These are phyloP conservation scores for Dipus sagitta DNA, from an alignment of 2,797 vertebrate genomes.

Conservation along the genomic window DNA sequence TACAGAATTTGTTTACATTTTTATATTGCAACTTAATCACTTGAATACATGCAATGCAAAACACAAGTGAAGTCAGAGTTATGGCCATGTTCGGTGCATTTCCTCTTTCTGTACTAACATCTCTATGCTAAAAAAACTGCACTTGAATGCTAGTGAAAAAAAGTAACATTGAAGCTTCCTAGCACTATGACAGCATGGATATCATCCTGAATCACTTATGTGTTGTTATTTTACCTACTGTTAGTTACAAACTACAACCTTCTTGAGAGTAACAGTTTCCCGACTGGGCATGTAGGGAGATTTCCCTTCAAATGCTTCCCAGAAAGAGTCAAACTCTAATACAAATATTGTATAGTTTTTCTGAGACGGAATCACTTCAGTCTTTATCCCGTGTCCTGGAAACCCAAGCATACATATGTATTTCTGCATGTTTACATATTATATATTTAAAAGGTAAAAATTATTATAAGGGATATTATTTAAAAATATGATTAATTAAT, in stretches of 20 bases:
- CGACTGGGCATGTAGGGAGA: background rate
- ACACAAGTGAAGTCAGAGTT: constrained; percentile 43
- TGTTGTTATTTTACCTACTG: constrained; percentile 53
- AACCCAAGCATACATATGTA: background rate
- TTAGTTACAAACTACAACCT: constrained; percentile 43
- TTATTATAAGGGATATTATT: too few species aligned
- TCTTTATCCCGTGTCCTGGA: background rate
- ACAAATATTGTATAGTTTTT: background rate
- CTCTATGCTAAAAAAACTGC: constrained; percentile 47
- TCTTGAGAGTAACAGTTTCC: background rate
- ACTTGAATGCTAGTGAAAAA: constrained; percentile 20
- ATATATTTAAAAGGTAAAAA: too few species aligned
- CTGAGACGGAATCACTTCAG: constrained; percentile 3
- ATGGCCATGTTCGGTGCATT: constrained; percentile 41
- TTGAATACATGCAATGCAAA: constrained; percentile 31
- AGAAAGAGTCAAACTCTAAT: background rate
- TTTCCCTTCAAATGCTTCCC: background rate
- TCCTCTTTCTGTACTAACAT: constrained; percentile 16
- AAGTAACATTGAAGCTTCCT: background rate
- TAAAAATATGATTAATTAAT: too few species aligned
- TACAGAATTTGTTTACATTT: background rate
- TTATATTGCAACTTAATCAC: constrained; percentile 41
- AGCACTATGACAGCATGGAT: background rate
- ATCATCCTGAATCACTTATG: background rate
- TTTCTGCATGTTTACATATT: too few species aligned